Evolutionary conservation across 2,113 vertebrate genomes (phyloP), one percentile per base, ranked within the genome.

Genomic region (Solea solea): DNA sequence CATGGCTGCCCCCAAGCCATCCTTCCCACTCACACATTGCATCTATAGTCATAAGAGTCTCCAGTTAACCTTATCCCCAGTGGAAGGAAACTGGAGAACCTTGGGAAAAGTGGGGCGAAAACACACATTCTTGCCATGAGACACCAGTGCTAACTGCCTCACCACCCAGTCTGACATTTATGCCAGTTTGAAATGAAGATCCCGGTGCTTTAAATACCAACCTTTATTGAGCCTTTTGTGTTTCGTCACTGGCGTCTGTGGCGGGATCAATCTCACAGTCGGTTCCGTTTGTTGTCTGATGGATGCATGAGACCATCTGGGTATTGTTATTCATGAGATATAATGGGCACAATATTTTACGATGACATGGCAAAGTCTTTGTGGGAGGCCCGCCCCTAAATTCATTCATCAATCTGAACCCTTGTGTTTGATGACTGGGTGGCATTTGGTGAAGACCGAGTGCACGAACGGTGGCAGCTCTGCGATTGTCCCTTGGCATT

Each of bases 331-430:
- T 82, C 64, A 80, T 41, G 44, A 56, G 50, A 50, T 63, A 70
- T 91, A 90, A 92, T 90, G 74, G 83, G 78, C 76, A 75, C 82
- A 84, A 88, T 91, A 82, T 91, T 91, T 90, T 80, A 88, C 74
- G 46, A 54, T 77, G 88, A 87, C 73, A 72, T 14, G 63, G 71
- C 62, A 66, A 76, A 81, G 87, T 92, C 81, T 91, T 89, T 87
- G 86, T 82, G 62, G 87, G 80, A 61, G 50, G 78, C 56, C 75
- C 77, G 40, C 52, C 82, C 82, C 56, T 56, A 57, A 79, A 91
- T 91, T 88, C 87, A 84, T 89, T 82, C 88, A 92, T 93, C 89
- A 92, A 86, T 89, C 83, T 80, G 69, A 12, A 52, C 25, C 45
- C 68, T 54, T 59, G 64, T 84, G 85, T 78, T 85, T 77, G 84